Evolutionary conservation across 2,888 invertebrate species (phyloP), one percentile per base, ranked within the genome.

Genomic region (Anthoptus insignis): DNA sequence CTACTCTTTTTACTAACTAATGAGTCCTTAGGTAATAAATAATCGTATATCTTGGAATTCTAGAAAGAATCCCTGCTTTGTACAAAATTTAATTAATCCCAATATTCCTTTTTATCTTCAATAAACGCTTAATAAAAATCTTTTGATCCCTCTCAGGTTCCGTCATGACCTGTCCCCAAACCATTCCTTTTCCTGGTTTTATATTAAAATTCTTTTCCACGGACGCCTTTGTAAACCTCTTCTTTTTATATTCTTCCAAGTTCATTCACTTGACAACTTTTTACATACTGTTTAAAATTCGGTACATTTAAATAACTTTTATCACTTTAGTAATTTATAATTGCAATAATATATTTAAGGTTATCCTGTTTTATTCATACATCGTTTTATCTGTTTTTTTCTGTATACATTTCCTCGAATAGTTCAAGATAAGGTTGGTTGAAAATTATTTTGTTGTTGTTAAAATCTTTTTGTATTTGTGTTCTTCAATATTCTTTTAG

Each of bases 261-360:
- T 39, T 39, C 39, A 39, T 39, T 39, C 39, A 39, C 39, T 39
- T 39, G 34, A 34, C 39, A 14, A 39, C 39, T 39, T 39, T n/a
- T n/a, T n/a, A n/a, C n/a, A n/a, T n/a, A 14, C 16, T 16, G 13
- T 39, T 16, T 39, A 39, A 13, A 39, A 39, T 39, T 16, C 39
- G 14, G 14, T 14, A 39, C 2, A 16, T 16, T 39, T 16, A 39
- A 39, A 39, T 39, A 0, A 16, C 14, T 8, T 14, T 39, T 16
- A 8, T 5, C 16, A n/a, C n/a, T n/a, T n/a, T n/a, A 39, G 14
- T 37, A 6, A 37, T 11, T 37, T 39, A 0, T 7, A 1, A 39
- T 16, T 14, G 14, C 14, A 5, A 37, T 37, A 14, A 37, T 27
- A 37, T 37, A 14, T 37, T 14, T 37, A 37, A 14, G 11, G n/a